Percentiles rank a stretch among this genome's conserved stretches.
phyloP scores from a whole-genome alignment of 2,888 invertebrate genomes.

The Bellardia pandia region DNA sequence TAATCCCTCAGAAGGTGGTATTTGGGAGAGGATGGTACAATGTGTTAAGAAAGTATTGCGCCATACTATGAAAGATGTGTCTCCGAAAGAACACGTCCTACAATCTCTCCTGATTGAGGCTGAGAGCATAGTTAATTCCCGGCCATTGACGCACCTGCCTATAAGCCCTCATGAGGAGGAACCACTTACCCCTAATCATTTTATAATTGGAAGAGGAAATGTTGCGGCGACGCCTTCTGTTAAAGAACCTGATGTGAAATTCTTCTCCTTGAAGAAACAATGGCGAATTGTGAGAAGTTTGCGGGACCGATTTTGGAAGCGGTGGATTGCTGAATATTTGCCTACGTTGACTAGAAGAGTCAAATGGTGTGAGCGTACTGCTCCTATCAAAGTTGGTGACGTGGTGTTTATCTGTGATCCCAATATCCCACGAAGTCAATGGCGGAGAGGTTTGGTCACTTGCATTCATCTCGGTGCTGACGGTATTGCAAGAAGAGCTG shows the following conservation, averaged over 20 bases:
- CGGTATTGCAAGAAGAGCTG: slow-evolving; percentile 73
- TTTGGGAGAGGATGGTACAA: slow-evolving; percentile 69
- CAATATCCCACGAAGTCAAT: slow-evolving; percentile 71
- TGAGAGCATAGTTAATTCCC: slow-evolving; percentile 44
- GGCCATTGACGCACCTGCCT: slow-evolving; percentile 62
- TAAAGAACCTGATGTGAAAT: slow-evolving; percentile 1
- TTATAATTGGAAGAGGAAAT: slow-evolving; percentile 58
- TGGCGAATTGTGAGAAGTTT: slow-evolving; percentile 67
- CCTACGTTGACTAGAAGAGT: slow-evolving; percentile 67
- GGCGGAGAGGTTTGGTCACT: slow-evolving; percentile 73
- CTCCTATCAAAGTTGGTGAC: slow-evolving; percentile 55
- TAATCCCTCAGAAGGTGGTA: slow-evolving; percentile 62
- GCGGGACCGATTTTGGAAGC: slow-evolving; percentile 68
- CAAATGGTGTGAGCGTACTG: slow-evolving; percentile 64
- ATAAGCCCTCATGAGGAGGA: slow-evolving; percentile 59
- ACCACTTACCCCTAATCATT: slow-evolving; percentile 69
- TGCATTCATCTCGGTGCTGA: slow-evolving; percentile 72
- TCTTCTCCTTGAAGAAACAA: slow-evolving; percentile 60
- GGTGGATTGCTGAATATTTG: slow-evolving; percentile 65
- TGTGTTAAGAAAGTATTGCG: slow-evolving; percentile 65
- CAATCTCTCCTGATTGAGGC: slow-evolving; percentile 66
- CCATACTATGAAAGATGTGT: slow-evolving; percentile 61
- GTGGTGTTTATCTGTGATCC: slow-evolving; percentile 73
- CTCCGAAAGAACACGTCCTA: slow-evolving; percentile 68
- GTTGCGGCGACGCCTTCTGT: slow-evolving; percentile 43